phyloP scores from a whole-genome alignment of 2,888 invertebrate species.

The Zhengitettix transpicula region DNA sequence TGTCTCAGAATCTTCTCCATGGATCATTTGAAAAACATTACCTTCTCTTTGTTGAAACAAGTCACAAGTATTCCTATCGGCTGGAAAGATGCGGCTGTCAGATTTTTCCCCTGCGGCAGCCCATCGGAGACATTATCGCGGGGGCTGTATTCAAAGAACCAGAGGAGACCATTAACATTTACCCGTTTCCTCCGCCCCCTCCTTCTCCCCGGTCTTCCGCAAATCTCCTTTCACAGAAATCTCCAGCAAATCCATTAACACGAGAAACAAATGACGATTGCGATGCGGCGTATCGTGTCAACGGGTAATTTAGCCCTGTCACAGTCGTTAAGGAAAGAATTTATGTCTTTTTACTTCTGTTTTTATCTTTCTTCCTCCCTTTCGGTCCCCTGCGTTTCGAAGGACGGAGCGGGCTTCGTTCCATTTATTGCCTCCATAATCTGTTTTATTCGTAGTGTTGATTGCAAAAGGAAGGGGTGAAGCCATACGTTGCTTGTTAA shows the following conservation, averaged over 20 bases:
- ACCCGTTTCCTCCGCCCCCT: neutral
- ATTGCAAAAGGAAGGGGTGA: neutral
- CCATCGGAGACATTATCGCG: neutral
- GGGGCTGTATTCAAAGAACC: neutral
- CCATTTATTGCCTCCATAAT: conserved; percentile 6
- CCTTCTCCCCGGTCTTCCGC: neutral
- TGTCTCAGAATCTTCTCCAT: too few relatives aligned
- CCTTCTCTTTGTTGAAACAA: neutral
- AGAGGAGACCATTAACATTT: neutral
- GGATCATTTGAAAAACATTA: neutral
- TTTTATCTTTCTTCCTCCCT: neutral
- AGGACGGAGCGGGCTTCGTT: neutral
- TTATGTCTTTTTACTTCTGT: conserved; percentile 4
- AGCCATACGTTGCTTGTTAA: too few relatives aligned
- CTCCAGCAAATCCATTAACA: conserved; percentile 7
- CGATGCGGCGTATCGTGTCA: conserved; percentile 7
- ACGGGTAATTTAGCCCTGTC: conserved; percentile 7
- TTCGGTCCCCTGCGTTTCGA: neutral
- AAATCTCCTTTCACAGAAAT: neutral
- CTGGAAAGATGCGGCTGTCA: neutral
- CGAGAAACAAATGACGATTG: conserved; percentile 5
- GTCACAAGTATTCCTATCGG: neutral
- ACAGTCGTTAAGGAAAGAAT: conserved; percentile 7
- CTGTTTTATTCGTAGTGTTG: conserved; percentile 2
- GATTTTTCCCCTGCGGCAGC: neutral